phyloP scores from a whole-genome alignment of 2,113 vertebrate genomes.

The Phocoena sinus region DNA sequence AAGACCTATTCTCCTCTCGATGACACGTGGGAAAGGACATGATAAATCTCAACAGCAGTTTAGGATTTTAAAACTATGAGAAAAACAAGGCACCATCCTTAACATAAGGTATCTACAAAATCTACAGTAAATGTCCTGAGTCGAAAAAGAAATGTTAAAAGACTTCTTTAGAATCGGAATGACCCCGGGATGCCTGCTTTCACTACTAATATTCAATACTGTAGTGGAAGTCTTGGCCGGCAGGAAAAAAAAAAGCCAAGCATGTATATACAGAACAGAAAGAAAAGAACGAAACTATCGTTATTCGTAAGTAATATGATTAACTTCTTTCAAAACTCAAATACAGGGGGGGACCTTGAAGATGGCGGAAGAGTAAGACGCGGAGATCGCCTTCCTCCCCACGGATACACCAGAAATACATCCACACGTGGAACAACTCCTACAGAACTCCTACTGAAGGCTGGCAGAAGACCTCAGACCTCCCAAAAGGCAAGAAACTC shows the following conservation, averaged over 20 bases:
- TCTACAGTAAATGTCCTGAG: not conserved
- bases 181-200: not conserved
- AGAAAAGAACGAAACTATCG: not conserved
- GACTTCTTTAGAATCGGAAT: too few relatives aligned
- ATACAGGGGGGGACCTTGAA: too few relatives aligned
- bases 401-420: too few relatives aligned
- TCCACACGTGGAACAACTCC: too few relatives aligned
- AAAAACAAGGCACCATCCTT: not conserved
- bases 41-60: not conserved
- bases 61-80: not conserved
- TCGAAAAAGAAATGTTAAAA: rapidly evolving
- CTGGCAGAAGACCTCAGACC: too few relatives aligned
- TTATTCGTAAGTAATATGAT: not conserved
- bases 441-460: too few relatives aligned
- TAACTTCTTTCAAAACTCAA: not conserved
- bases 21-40: not conserved
- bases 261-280: not conserved
- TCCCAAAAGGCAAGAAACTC: too few relatives aligned
- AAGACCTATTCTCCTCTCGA: not conserved
- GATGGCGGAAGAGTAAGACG: too few relatives aligned
- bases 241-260: not conserved
- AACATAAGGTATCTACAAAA: rapidly evolving
- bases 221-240: too few relatives aligned
- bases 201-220: too few relatives aligned
- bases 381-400: too few relatives aligned